These are phyloP conservation scores for Diarsia brunnea DNA, from an alignment of 2,888 invertebrate genomes.

Conservation along the genomic window DNA sequence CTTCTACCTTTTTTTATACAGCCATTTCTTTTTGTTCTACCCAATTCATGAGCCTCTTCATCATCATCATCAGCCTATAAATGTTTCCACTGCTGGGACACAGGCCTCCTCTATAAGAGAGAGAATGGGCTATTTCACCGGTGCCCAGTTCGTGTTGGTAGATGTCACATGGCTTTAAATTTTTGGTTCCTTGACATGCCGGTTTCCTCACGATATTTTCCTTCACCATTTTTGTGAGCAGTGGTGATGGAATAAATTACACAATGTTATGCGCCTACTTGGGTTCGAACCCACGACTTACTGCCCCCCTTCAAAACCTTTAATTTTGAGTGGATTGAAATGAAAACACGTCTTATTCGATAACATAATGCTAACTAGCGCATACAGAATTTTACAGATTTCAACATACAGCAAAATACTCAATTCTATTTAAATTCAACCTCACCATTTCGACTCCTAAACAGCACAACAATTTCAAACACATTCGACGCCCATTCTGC, in stretches of 20 bases:
- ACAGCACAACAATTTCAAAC: neutral
- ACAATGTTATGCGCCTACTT: too few species aligned
- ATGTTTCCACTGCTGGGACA: too few species aligned
- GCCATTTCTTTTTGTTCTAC: neutral
- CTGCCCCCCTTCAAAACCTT: neutral
- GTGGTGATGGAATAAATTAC: too few species aligned
- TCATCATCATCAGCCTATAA: too few species aligned
- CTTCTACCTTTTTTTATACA: neutral
- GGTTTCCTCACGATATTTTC: too few species aligned
- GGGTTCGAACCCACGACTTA: too few species aligned
- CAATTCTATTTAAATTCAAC: neutral
- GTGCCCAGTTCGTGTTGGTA: too few species aligned
- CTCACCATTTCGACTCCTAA: neutral
- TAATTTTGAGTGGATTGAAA: neutral
- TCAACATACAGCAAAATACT: neutral
- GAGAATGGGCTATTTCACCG: too few species aligned
- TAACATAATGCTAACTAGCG: neutral
- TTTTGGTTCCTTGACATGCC: too few species aligned
- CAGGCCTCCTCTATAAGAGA: too few species aligned
- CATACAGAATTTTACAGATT: neutral
- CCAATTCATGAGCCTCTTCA: neutral
- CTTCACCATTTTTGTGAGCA: too few species aligned
- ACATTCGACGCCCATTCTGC: conserved; percentile 1
- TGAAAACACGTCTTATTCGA: neutral
- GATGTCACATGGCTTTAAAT: too few species aligned